Evolutionary conservation across 2,888 invertebrate genomes (phyloP).

Genomic region (Limnephilus marmoratus): DNA sequence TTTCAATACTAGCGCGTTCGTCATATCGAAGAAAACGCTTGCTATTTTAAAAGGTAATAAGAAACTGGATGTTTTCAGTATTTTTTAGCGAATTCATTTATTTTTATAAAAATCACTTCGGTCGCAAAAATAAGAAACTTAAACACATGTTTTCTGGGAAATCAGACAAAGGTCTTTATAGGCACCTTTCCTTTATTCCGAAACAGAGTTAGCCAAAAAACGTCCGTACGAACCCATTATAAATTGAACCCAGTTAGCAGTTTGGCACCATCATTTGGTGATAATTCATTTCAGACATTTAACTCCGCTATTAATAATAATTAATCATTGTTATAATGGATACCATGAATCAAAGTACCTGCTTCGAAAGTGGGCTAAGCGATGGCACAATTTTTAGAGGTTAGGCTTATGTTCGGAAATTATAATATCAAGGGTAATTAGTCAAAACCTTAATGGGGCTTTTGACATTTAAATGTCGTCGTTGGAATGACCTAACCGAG

Average conservation of each 20-base stretch:
- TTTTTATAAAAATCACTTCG: no score
- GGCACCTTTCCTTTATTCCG: no score
- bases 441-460: constrained; percentile 7
- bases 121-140: no score
- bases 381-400: neutral
- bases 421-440: neutral
- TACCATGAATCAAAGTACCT: neutral
- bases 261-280: neutral
- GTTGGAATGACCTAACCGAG: neutral
- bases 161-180: no score
- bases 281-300: neutral
- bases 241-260: neutral
- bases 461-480: constrained; percentile 21
- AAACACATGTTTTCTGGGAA: no score
- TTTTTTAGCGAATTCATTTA: no score
- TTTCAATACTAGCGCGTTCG: no score
- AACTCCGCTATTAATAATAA: neutral
- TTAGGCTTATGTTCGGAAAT: neutral
- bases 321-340: neutral
- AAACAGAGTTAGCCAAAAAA: neutral
- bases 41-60: no score
- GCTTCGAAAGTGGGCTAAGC: neutral
- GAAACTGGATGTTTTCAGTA: no score
- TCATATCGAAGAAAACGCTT: no score
- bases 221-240: neutral